phyloP scores from a whole-genome alignment of 1,140 invertebrate species.

The Drosophila kikkawai region DNA sequence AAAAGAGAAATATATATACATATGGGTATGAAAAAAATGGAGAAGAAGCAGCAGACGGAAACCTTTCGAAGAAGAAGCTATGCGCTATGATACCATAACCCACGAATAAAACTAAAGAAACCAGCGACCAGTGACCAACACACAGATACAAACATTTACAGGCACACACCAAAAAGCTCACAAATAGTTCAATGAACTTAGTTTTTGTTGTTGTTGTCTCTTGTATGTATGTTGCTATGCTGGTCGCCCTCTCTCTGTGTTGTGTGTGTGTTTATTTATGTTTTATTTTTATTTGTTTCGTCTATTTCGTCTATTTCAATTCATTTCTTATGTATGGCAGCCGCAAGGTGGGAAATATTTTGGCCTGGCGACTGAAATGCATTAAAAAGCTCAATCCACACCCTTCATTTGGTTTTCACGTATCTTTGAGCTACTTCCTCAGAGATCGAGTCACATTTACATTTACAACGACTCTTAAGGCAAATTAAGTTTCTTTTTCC shows the following conservation, averaged over 20 bases:
- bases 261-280: conserved; percentile 64
- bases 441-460: conserved; percentile 36
- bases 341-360: conserved; percentile 55
- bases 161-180: conserved; percentile 72
- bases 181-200: conserved; percentile 84
- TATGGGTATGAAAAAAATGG: conserved; percentile 20
- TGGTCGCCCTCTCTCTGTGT: conserved; percentile 32
- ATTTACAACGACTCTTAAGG: conserved; percentile 28
- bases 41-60: conserved; percentile 35
- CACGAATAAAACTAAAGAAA: conserved; percentile 83
- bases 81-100: conserved; percentile 82
- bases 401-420: background rate
- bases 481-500: conserved; percentile 9
- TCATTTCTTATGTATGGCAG: conserved; percentile 59
- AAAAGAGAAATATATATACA: conserved; percentile 1
- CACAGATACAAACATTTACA: conserved; percentile 48
- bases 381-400: conserved; percentile 63
- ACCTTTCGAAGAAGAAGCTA: conserved; percentile 66
- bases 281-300: conserved; percentile 66
- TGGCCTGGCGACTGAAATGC: conserved; percentile 43
- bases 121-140: conserved; percentile 49
- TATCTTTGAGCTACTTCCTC: conserved; percentile 17
- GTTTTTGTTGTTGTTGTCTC: conserved; percentile 61
- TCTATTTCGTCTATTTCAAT: conserved; percentile 72
- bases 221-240: conserved; percentile 68